phyloP scores from a whole-genome alignment of 64 coral and sea anemone species.

The Stichodactyla helianthus region DNA sequence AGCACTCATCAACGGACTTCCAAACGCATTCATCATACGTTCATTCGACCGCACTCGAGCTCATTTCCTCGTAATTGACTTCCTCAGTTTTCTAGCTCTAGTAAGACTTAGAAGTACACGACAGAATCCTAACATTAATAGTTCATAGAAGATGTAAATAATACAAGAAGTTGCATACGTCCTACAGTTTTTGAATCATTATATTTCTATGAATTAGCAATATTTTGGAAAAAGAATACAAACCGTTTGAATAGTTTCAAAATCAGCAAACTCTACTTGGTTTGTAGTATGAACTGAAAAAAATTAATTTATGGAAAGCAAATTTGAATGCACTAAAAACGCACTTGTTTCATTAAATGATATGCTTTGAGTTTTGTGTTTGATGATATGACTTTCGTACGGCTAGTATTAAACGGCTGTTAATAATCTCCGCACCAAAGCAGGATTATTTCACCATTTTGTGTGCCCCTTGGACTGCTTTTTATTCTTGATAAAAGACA shows the following conservation, averaged over 20 bases:
- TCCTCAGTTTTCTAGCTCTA: not conserved
- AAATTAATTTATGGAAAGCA: slow-evolving; percentile 18
- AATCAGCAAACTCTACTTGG: not conserved
- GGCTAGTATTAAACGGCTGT: not conserved
- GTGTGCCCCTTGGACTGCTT: slow-evolving; percentile 8
- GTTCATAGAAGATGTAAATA: not conserved
- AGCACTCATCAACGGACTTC: too few relatives aligned
- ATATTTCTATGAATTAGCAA: slow-evolving; percentile 2
- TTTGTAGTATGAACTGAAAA: not conserved
- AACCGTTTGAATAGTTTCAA: not conserved
- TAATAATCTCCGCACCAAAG: not conserved
- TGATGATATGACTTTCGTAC: not conserved
- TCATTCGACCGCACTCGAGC: not conserved
- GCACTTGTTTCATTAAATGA: slow-evolving; percentile 13
- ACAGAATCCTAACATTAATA: not conserved
- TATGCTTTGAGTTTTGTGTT: not conserved
- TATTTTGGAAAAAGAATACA: slow-evolving; percentile 26
- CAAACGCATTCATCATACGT: not conserved
- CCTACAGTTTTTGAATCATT: not conserved
- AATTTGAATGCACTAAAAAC: not conserved
- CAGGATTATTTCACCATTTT: slow-evolving; percentile 2
- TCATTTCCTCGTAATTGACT: not conserved
- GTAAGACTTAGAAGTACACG: not conserved
- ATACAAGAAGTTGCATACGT: not conserved
- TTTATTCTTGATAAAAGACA: not conserved